These are phyloP conservation scores for Aquatica leii DNA, from an alignment of 2,888 invertebrate genomes.

Conservation along the genomic window DNA sequence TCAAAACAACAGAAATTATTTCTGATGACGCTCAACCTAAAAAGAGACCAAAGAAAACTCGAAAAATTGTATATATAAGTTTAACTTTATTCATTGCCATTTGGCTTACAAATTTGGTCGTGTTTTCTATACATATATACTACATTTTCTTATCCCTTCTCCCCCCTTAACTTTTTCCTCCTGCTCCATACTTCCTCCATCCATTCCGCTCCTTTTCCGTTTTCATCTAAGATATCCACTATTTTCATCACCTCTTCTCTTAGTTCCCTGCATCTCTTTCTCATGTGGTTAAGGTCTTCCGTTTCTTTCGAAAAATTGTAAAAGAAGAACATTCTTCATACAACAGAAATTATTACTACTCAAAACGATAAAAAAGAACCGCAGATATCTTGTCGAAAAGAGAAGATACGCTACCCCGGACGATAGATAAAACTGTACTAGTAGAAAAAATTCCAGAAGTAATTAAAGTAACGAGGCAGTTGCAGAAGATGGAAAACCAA, in stretches of 20 bases:
- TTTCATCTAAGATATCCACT: too few species aligned
- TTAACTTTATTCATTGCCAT: too few species aligned
- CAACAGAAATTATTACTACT: constrained; percentile 49
- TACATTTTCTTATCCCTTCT: too few species aligned
- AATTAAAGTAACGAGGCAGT: background rate
- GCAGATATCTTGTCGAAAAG: constrained; percentile 51
- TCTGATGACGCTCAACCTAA: constrained; percentile 46
- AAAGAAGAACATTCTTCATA: constrained; percentile 49
- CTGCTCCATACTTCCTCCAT: too few species aligned
- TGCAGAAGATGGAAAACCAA: background rate
- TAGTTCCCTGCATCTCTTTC: too few species aligned
- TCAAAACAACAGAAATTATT: constrained; percentile 46
- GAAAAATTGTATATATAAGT: too few species aligned
- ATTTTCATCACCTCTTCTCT: too few species aligned
- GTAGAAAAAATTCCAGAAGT: constrained; percentile 41
- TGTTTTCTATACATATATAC: too few species aligned
- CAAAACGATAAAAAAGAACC: constrained; percentile 51
- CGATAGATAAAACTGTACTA: background rate
- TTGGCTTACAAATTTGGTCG: too few species aligned
- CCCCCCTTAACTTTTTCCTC: too few species aligned
- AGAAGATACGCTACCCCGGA: constrained; percentile 40
- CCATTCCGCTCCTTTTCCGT: too few species aligned
- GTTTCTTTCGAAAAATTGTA: constrained; percentile 52
- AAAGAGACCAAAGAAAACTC: constrained; percentile 51
- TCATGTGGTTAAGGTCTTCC: too few species aligned